Evolutionary conservation across 2,113 vertebrate species (phyloP).

Genomic region (Aleadryas rufinucha): DNA sequence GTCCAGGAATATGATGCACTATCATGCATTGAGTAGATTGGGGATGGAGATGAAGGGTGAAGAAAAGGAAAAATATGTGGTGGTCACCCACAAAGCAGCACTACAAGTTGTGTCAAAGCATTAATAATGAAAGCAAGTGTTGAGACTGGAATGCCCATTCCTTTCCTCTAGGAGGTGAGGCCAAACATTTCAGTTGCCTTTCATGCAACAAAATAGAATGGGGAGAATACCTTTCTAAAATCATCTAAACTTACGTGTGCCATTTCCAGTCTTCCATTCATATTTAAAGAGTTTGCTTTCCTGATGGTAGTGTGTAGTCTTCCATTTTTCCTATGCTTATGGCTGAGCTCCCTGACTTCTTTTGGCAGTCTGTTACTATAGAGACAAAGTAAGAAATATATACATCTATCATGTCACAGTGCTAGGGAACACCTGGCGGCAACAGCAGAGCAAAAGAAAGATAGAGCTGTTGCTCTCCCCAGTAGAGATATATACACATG

Average conservation of each 20-base stretch:
- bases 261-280: background rate
- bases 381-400: background rate
- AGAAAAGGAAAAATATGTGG: background rate
- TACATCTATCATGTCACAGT: background rate
- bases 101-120: background rate
- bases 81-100: background rate
- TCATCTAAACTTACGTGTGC: background rate
- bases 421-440: background rate
- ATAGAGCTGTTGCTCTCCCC: background rate
- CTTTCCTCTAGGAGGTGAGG: background rate
- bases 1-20: background rate
- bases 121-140: background rate
- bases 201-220: background rate
- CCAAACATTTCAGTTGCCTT: background rate
- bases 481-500: background rate
- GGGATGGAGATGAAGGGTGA: background rate
- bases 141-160: background rate
- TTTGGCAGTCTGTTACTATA: constrained; percentile 2
- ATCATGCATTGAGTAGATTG: background rate
- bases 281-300: background rate
- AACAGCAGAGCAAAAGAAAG: background rate
- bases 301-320: background rate
- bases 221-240: background rate
- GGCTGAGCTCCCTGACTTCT: background rate
- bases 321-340: background rate